phyloP scores from a whole-genome alignment of 2,888 invertebrate species.

The Chrysopilus asiliformis region DNA sequence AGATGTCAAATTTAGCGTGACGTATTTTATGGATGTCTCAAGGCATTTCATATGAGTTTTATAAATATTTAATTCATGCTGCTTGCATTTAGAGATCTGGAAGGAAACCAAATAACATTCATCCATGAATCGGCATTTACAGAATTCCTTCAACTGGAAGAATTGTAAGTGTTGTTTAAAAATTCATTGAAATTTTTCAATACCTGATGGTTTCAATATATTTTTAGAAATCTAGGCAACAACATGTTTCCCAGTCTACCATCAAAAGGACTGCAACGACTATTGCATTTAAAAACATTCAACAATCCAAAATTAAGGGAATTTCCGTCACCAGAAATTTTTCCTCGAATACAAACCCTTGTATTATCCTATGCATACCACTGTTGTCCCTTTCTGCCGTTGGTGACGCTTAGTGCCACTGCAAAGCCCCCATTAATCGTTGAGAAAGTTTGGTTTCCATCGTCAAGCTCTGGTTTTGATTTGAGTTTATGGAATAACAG shows the following conservation, averaged over 20 bases:
- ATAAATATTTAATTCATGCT: neutral
- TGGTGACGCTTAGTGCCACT: conserved; percentile 42
- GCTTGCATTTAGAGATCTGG: conserved; percentile 57
- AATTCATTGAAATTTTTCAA: conserved; percentile 3
- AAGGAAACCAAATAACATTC: conserved; percentile 68
- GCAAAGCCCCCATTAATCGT: conserved; percentile 38
- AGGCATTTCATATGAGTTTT: neutral
- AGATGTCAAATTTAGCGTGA: too few relatives aligned
- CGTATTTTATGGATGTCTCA: conserved; percentile 1
- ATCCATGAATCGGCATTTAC: conserved; percentile 80
- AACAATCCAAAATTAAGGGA: conserved; percentile 78
- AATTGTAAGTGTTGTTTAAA: conserved; percentile 55
- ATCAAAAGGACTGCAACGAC: conserved; percentile 60
- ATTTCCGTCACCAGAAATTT: conserved; percentile 75
- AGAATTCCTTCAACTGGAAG: conserved; percentile 62
- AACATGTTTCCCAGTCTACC: conserved; percentile 77
- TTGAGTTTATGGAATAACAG: conserved; percentile 68
- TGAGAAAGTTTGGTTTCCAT: conserved; percentile 56
- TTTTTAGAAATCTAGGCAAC: conserved; percentile 71
- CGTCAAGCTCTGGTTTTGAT: conserved; percentile 54
- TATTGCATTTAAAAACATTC: conserved; percentile 80
- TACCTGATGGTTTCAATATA: conserved; percentile 7
- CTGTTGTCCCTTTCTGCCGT: conserved; percentile 78
- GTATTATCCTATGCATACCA: conserved; percentile 91
- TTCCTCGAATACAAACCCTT: conserved; percentile 72